These are phyloP conservation scores for Drosophila simulans DNA, from an alignment of 1,140 invertebrate species.

Conservation along the genomic window DNA sequence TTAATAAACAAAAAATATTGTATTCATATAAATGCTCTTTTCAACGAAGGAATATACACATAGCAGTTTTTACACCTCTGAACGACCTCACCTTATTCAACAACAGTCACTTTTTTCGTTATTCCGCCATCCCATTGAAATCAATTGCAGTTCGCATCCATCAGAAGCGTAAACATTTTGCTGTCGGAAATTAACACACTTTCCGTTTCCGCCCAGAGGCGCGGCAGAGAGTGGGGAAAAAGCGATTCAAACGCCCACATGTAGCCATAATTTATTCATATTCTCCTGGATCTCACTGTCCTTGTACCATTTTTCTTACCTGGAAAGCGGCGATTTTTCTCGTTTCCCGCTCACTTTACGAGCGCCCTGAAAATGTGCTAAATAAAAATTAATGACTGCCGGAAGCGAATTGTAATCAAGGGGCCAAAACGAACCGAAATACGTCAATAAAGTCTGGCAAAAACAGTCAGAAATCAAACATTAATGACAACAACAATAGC, in stretches of 20 bases:
- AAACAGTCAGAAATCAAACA: conserved; percentile 40
- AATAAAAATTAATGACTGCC: conserved; percentile 80
- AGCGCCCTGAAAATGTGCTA: conserved; percentile 63
- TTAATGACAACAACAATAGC: conserved; percentile 39
- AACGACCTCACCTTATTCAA: conserved; percentile 21
- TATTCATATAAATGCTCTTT: not conserved
- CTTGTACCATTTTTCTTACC: conserved; percentile 68
- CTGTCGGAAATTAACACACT: conserved; percentile 80
- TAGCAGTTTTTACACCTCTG: conserved; percentile 10
- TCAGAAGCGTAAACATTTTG: conserved; percentile 72
- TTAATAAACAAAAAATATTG: conserved; percentile 8
- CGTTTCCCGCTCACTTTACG: conserved; percentile 3
- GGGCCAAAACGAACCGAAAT: conserved; percentile 33
- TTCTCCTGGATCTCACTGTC: conserved; percentile 29
- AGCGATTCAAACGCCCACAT: conserved; percentile 28
- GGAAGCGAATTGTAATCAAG: conserved; percentile 79
- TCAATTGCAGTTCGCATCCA: conserved; percentile 75
- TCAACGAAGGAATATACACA: not conserved
- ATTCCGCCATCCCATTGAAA: conserved; percentile 62
- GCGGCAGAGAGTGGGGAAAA: not conserved
- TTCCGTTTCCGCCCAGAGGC: conserved; percentile 65
- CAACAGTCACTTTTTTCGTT: conserved; percentile 29
- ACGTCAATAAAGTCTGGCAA: conserved; percentile 50
- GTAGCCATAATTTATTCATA: conserved; percentile 73
- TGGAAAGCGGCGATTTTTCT: conserved; percentile 29